Percentiles rank a stretch among this genome's conserved stretches.
Conservation (phyloP, 2,113 vertebrate species). For the Bos taurus region DNA sequence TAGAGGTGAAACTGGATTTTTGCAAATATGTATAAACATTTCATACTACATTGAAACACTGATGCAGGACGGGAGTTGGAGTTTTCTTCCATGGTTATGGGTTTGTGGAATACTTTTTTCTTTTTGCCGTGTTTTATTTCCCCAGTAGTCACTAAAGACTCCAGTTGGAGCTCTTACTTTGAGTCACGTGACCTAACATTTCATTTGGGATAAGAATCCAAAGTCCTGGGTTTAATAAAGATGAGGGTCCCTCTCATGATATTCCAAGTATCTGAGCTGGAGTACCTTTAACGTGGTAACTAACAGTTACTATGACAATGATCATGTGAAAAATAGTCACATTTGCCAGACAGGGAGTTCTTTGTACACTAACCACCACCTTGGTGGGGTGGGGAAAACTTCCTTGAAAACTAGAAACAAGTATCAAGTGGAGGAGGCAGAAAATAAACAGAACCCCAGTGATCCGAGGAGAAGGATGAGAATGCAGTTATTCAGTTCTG, state of each 20-base stretch:
- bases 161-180: not conserved
- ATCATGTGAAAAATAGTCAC: not conserved
- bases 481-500: not conserved
- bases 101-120: not conserved
- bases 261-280: not conserved
- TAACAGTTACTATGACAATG: not conserved
- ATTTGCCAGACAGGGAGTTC: not conserved
- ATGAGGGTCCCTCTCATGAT: not conserved
- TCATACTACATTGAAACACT: not conserved
- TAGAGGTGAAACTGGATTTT: not conserved
- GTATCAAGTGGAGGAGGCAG: not conserved
- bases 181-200: not conserved
- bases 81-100: not conserved
- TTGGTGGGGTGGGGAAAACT: not conserved
- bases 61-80: not conserved
- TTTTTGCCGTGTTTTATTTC: not conserved
- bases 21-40: not conserved
- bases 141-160: not conserved
- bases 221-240: not conserved
- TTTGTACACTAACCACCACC: not conserved
- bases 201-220: not conserved
- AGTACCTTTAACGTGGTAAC: not conserved
- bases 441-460: not conserved
- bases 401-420: not conserved
- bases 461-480: not conserved